A percentile compares a stretch with the other conserved stretches of the same genome.
Conservation (phyloP, 1,140 invertebrate genomes). For the Rhagoletis pomonella region DNA sequence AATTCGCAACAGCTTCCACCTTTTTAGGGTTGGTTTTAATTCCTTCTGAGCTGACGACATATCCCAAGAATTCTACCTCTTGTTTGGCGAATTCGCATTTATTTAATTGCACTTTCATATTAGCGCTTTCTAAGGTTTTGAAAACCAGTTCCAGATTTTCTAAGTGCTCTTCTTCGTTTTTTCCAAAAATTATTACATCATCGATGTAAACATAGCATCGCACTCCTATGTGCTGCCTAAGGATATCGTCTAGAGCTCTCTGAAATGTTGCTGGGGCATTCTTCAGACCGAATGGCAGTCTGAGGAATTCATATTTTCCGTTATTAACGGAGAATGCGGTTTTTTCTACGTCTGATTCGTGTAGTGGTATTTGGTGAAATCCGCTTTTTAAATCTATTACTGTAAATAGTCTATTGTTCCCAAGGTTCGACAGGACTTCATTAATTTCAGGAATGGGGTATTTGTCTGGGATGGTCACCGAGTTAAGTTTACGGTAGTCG, state of each 20-base stretch:
- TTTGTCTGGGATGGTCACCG: conserved; percentile 69
- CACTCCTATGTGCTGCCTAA: conserved; percentile 11
- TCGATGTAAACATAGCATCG: conserved; percentile 46
- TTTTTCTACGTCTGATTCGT: conserved; percentile 65
- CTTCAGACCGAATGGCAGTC: conserved; percentile 11
- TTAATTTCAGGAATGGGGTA: conserved; percentile 76
- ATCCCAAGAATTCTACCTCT: not conserved
- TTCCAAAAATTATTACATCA: conserved; percentile 40
- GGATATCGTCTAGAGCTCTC: conserved; percentile 39
- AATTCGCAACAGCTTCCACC: not conserved
- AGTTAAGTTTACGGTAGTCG: conserved; percentile 68
- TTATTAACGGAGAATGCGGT: conserved; percentile 68
- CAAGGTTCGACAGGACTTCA: conserved; percentile 73
- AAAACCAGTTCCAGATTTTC: conserved; percentile 46
- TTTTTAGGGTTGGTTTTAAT: not conserved
- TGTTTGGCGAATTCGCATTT: conserved; percentile 21
- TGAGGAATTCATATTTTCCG: conserved; percentile 20
- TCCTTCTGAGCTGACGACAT: not conserved
- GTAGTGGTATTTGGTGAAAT: conserved; percentile 74
- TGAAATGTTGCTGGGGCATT: conserved; percentile 22
- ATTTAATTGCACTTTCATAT: conserved; percentile 21
- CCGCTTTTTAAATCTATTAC: conserved; percentile 74
- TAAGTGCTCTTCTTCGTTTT: conserved; percentile 32
- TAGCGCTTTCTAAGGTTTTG: conserved; percentile 14
- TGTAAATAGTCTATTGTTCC: conserved; percentile 70